Percentiles rank a stretch among this genome's conserved stretches.
These are phyloP conservation scores for Thera obeliscata DNA, from an alignment of 2,888 invertebrate genomes.

Conservation along the genomic window DNA sequence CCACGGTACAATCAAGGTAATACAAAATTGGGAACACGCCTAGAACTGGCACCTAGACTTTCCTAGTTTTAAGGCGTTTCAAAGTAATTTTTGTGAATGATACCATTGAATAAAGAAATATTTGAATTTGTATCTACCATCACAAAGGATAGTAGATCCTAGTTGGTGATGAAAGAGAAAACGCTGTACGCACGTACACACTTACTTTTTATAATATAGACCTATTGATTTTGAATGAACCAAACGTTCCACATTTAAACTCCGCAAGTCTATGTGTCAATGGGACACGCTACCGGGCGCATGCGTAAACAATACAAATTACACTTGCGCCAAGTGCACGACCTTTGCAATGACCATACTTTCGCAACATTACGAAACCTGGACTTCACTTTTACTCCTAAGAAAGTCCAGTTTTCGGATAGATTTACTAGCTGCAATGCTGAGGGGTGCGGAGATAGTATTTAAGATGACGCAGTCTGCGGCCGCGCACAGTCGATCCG, in stretches of 20 bases:
- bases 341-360: conserved; percentile 69
- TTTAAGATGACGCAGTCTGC: conserved; percentile 65
- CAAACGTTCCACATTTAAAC: conserved; percentile 7
- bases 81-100: too few species aligned
- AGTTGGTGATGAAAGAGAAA: too few species aligned
- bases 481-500: conserved; percentile 70
- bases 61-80: too few species aligned
- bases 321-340: conserved; percentile 52
- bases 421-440: conserved; percentile 56
- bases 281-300: conserved; percentile 24
- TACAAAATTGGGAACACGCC: too few species aligned
- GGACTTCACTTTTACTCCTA: conserved; percentile 80
- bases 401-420: conserved; percentile 77
- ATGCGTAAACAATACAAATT: conserved; percentile 32
- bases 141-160: too few species aligned
- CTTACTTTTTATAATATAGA: too few species aligned
- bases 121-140: too few species aligned
- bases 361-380: conserved; percentile 76
- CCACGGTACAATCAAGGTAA: too few species aligned
- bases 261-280: conserved; percentile 25
- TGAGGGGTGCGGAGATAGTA: conserved; percentile 68
- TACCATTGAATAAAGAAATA: too few species aligned
- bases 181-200: too few species aligned
- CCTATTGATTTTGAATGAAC: background rate
- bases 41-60: too few species aligned